Conservation (phyloP, 1,140 invertebrate genomes). For the Brachionus sp. region DNA sequence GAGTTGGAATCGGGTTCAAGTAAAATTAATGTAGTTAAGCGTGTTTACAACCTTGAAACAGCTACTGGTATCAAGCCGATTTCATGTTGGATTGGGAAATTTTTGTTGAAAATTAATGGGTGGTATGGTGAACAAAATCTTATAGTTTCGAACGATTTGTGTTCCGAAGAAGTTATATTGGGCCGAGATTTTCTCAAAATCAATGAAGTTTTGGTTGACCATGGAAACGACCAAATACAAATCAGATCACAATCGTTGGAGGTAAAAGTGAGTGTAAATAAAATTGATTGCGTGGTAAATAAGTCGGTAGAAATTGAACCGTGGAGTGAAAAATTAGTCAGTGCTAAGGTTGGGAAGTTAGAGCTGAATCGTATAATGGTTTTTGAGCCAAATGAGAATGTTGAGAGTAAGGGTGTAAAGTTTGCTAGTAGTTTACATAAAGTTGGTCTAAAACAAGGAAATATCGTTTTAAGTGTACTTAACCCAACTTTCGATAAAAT, state of each 20-base stretch:
- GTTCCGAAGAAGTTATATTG: neutral
- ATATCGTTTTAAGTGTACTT: neutral
- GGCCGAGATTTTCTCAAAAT: neutral
- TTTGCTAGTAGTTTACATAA: neutral
- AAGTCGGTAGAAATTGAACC: neutral
- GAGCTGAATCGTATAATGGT: neutral
- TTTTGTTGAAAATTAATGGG: neutral
- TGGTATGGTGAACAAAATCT: neutral
- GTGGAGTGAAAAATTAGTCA: neutral
- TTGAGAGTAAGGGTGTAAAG: neutral
- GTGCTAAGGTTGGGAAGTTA: neutral
- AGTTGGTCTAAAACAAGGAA: neutral
- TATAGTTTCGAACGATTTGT: neutral
- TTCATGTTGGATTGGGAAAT: neutral
- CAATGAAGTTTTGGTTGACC: neutral
- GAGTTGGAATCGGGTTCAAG: neutral
- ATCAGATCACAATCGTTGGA: neutral
- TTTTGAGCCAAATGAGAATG: neutral
- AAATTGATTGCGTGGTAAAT: neutral
- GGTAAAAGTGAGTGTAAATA: neutral
- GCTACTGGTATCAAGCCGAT: neutral
- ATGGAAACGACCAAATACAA: neutral
- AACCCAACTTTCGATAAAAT: neutral
- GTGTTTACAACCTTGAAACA: neutral
- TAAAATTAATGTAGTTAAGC: neutral